Evolutionary conservation across 92 coral and sea anemone genomes (phyloP).

Genomic region (Siderastrea radians): DNA sequence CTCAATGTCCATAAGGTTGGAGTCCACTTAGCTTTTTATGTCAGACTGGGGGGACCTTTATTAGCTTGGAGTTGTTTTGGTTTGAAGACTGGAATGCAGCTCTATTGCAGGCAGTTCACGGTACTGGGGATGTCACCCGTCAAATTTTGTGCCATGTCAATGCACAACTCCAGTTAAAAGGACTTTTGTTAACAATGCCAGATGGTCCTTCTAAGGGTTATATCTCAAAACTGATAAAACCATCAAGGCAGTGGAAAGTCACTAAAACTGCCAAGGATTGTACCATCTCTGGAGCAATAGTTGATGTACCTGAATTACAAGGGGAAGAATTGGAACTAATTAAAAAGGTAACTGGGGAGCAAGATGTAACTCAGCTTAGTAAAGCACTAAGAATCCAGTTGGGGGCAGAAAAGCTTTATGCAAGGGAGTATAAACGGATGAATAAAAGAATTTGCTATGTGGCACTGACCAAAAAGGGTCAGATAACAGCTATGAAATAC

Average conservation of each 20-base stretch:
- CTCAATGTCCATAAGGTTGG: conserved; percentile 78
- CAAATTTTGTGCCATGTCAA: no score
- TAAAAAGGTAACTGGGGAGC: conserved; percentile 13
- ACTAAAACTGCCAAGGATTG: conserved; percentile 38
- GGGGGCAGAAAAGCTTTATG: conserved; percentile 57
- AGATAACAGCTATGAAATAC: conserved; percentile 40
- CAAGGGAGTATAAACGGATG: conserved; percentile 44
- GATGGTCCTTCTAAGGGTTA: no score
- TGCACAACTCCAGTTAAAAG: no score
- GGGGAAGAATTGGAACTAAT: conserved; percentile 9
- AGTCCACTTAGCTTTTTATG: conserved; percentile 69
- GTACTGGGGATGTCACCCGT: conserved; percentile 56
- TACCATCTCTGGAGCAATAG: conserved; percentile 29
- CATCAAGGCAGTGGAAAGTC: conserved; percentile 52
- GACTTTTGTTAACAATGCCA: no score
- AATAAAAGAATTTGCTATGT: conserved; percentile 54
- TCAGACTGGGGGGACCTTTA: conserved; percentile 65
- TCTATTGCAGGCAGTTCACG: conserved; percentile 68
- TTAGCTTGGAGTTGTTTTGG: conserved; percentile 75
- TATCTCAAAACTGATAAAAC: conserved; percentile 32
- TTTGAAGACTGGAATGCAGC: conserved; percentile 78
- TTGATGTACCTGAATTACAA: no score
- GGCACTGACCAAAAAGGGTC: conserved; percentile 41
- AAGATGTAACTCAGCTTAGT: conserved; percentile 18
- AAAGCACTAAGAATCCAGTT: conserved; percentile 50